Evolutionary conservation across 2,797 vertebrate genomes (phyloP), one percentile per base, ranked within the genome.

Genomic region (Nothura maculosa): DNA sequence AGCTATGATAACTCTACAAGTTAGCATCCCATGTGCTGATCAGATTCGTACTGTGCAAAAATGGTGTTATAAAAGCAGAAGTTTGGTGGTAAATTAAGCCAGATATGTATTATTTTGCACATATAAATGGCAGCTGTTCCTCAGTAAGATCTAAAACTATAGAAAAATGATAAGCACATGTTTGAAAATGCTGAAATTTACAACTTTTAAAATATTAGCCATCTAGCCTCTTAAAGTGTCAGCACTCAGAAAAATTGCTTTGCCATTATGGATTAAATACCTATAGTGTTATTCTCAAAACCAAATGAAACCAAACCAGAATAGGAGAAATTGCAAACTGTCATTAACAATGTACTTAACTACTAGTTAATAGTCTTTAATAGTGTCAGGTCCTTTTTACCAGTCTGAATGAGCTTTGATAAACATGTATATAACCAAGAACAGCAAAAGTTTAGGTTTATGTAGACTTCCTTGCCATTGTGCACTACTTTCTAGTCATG

Each of bases 381-480:
- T 6, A 15, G 20, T 63, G 5, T 73, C 20, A 48, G 32, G 12
- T 48, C 24, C 63, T 80, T 93, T 60, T 32, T 76, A 57, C 10
- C 57, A 67, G 32, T n/a, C 18, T 12, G 16, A 80, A 17, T 36
- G 60, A 85, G 4, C 64, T 78, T 45, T 42, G 57, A 28, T 87
- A 58, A 73, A 45, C 28, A 19, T 8, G 19, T n/a, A 45, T 43
- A 12, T 4, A 60, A 27, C 7, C 38, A 80, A 57, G 19, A 40
- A 70, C 60, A 69, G 55, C 91, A 95, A 89, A 85, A 94, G 82
- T 83, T 92, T 40, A 88, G 80, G 81, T 58, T 78, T 25, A 81
- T 20, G 58, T 81, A 73, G 60, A 92, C 76, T 94, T 96, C 91
- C 95, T 85, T 62, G 79, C 38, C 80, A 92, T 92, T 95, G 92